These are phyloP conservation scores for Isotomurus palustris DNA, from an alignment of 2,888 invertebrate species.

Conservation along the genomic window DNA sequence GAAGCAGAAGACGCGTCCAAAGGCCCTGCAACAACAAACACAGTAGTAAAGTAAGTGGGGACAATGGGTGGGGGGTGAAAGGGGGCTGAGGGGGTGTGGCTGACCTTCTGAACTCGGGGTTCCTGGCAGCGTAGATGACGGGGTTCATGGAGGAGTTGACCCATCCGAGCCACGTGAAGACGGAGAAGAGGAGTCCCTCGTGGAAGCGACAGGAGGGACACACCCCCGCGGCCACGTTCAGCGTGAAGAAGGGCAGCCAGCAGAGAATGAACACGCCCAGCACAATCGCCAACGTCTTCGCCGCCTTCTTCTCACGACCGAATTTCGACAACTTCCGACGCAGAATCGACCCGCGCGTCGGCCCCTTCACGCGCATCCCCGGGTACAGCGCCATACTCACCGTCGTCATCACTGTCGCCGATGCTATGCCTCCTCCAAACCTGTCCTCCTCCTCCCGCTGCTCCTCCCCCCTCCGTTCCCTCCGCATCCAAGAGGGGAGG, in stretches of 20 bases:
- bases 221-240: slow-evolving; percentile 86
- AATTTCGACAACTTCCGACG: slow-evolving; percentile 89
- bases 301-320: slow-evolving; percentile 94
- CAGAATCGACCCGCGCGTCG: slow-evolving; percentile 59
- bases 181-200: slow-evolving; percentile 77
- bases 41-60: no score
- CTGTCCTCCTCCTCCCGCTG: not conserved
- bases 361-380: no score
- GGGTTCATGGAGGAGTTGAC: slow-evolving; percentile 95
- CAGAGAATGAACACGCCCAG: slow-evolving; percentile 95
- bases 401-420: not conserved
- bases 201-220: slow-evolving; percentile 80
- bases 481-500: not conserved
- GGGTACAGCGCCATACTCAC: not conserved
- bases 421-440: no score
- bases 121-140: slow-evolving; percentile 95
- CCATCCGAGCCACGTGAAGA: slow-evolving; percentile 92
- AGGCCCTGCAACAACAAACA: not conserved
- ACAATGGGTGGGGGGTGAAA: no score
- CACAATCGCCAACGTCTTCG: slow-evolving; percentile 91
- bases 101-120: slow-evolving; percentile 89
- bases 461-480: not conserved
- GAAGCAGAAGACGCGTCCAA: not conserved
- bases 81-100: no score
- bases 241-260: slow-evolving; percentile 95